Base-by-base conservation (phyloP, 2,797 vertebrate species). In the Hemitrygon akajei region DNA sequence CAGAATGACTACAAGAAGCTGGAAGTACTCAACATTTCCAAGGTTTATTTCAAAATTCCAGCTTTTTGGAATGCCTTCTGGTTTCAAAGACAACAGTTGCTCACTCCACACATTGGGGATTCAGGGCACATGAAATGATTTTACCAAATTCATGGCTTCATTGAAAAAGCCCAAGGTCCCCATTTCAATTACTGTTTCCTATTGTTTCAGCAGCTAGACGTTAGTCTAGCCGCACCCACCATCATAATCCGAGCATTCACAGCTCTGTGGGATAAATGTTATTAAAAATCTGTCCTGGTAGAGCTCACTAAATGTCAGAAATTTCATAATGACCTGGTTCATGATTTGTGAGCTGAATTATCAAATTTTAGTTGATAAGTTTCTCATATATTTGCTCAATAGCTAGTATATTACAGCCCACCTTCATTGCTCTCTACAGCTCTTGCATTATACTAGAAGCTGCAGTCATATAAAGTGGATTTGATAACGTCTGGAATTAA, bases 311-410 rank as follows among this genome's bases (percentile, higher is more conserved):
- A 30, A 12, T 37, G 14, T n/a, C 37, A 27, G 37, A 47, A 22
- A 73, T 40, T 47, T 47, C 40, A 27, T 5, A 75, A 56, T 92
- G 69, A 47, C 63, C 66, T 92, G 47, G 25, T 75, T 92, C 40
- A 14, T 69, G 34, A 92, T 25, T 27, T 75, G 91, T 16, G 47
- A 25, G 22, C 12, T 14, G 3, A 73, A 75, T n/a, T 76, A 71
- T 56, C 71, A 93, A 73, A 76, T 93, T 30, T 93, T 47, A 93
- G 40, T 71, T 76, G 71, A 76, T 56, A 30, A 73, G 76, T 56
- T 14, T 75, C 40, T 47, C 37, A 7, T 75, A 40, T 30, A n/a
- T 76, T 75, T 93, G 71, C 30, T 40, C 34, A 75, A 14, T 93
- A 47, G 40, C 11, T 25, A 75, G 27, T 56, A 37, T 93, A 58